Evolutionary conservation across 2,113 vertebrate species (phyloP), one percentile per base, ranked within the genome.

Genomic region (Toxostoma redivivum): DNA sequence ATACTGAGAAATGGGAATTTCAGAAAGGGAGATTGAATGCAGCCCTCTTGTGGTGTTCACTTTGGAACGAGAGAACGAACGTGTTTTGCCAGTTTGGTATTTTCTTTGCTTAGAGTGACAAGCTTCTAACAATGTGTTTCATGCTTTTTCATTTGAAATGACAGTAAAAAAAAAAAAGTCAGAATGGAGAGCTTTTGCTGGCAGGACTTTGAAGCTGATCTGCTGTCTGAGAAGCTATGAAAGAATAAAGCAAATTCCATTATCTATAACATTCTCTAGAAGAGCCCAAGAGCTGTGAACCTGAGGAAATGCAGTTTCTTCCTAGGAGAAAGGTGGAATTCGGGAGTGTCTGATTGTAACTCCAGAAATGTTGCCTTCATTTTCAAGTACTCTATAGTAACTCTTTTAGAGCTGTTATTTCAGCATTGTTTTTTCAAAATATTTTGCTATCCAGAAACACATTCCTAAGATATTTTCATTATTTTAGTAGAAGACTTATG

Each of bases 11-110:
- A 92, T 51, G 72, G 31, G 88, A 47, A 81, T 89, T 95, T 95
- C 66, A 77, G 27, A 70, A 96, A 90, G 87, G 87, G 48, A 93
- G 42, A 86, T 37, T 90, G 80, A 93, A 66, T 92, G 90, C 76
- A 96, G 81, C 81, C 81, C 78, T 86, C 92, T 95, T 94, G 88
- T 88, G 81, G 91, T 72, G 20, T 71, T 13, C 27, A 0, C 45
- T 82, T 87, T 67, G 60, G 86, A 83, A 42, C 0, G 3, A 65
- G 62, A 57, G 81, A 82, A 28, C 33, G 53, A 72, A 64, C 1
- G 3, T 18, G 12, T 69, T 88, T 85, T 62, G 58, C 58, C 42
- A 15, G 31, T 45, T 56, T 47, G 50, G n/a, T 72, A 7, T 76
- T 87, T 87, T 65, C 60, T 86, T 67, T 45, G 17, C 40, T 74